These are phyloP conservation scores for Cynopterus brachyotis DNA, from an alignment of 2,113 vertebrate genomes.

Conservation along the genomic window DNA sequence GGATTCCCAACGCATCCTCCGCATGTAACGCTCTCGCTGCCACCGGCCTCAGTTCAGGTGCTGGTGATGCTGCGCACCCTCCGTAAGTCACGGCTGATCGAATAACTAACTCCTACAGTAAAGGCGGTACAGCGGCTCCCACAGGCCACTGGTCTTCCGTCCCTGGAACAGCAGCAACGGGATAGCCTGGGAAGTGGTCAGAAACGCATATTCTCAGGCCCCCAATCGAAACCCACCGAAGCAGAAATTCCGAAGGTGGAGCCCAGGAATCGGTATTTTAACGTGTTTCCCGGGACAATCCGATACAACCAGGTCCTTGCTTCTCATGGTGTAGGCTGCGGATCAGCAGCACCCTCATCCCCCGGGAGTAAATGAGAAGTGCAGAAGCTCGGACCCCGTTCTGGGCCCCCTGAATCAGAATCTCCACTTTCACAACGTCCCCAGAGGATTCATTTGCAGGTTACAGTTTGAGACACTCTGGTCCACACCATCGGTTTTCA, in stretches of 20 bases:
- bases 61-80: not conserved
- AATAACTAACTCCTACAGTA: not conserved
- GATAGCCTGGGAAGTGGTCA: not conserved
- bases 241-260: not conserved
- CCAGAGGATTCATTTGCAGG: not conserved
- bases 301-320: not conserved
- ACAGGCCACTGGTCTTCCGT: not conserved
- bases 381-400: fast-evolving
- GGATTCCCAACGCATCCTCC: not conserved
- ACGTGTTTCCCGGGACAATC: not conserved
- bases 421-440: not conserved
- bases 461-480: not conserved
- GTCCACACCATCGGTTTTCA: not conserved
- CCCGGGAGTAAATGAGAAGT: no score
- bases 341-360: fast-evolving
- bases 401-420: fast-evolving
- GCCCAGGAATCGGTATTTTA: not conserved
- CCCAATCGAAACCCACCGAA: not conserved
- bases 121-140: fast-evolving
- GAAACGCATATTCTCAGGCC: not conserved
- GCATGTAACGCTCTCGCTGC: not conserved
- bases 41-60: not conserved
- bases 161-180: not conserved
- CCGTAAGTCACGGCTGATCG: not conserved
- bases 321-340: not conserved